Evolutionary conservation across 2,888 invertebrate species (phyloP).

Genomic region (Idaea dimidiata): DNA sequence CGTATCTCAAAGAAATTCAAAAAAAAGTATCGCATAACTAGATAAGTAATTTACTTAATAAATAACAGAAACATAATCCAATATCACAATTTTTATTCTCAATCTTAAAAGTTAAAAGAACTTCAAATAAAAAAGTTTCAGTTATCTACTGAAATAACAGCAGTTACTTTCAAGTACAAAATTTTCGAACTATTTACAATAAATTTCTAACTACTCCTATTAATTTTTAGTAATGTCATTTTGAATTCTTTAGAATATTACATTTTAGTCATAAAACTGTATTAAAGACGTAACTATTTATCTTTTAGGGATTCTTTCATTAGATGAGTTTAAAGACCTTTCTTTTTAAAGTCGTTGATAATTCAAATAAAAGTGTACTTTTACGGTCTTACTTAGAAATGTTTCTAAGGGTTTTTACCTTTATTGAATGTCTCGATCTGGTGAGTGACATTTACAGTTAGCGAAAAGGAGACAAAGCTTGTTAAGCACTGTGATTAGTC

Average conservation of each 20-base stretch:
- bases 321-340: constrained; percentile 7
- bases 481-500: too few species aligned
- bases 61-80: not conserved
- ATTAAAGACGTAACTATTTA: not conserved
- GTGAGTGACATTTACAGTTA: too few species aligned
- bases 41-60: not conserved
- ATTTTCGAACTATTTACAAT: constrained; percentile 64
- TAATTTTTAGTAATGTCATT: constrained; percentile 39
- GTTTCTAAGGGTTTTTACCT: too few species aligned
- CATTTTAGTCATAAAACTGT: constrained; percentile 4
- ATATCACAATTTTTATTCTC: constrained; percentile 8
- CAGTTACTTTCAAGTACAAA: constrained; percentile 56
- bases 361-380: not conserved
- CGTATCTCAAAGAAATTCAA: not conserved
- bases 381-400: too few species aligned
- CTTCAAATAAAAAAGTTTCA: constrained; percentile 38
- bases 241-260: constrained; percentile 6
- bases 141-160: constrained; percentile 43
- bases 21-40: not conserved
- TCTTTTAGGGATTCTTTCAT: constrained; percentile 18
- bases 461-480: too few species aligned
- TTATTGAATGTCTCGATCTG: too few species aligned
- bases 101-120: constrained; percentile 23
- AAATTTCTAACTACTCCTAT: constrained; percentile 58
- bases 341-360: not conserved